Evolutionary conservation across 2,797 vertebrate genomes (phyloP).

Genomic region (Austrolebias charrua): DNA sequence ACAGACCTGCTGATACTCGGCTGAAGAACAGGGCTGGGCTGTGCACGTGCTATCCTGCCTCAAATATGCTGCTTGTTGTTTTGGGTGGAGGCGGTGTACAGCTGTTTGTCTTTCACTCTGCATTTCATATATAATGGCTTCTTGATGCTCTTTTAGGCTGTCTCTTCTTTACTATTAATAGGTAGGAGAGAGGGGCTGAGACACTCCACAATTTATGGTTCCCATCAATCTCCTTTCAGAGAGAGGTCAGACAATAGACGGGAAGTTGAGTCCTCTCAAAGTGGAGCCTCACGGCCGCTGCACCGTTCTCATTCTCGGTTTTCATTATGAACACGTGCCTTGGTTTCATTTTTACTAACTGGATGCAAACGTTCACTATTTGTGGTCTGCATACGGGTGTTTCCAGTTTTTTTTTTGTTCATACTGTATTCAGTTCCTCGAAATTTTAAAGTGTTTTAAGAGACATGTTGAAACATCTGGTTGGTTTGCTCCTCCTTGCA

Average conservation of each 20-base stretch:
- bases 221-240: conserved; percentile 10
- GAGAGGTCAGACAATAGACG: not conserved
- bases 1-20: conserved; percentile 19
- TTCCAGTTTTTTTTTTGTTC: not conserved
- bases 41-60: conserved; percentile 48
- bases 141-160: not conserved
- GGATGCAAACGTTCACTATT: conserved; percentile 22
- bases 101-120: conserved; percentile 53
- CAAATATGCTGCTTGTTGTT: conserved; percentile 40
- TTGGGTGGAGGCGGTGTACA: conserved; percentile 37
- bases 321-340: not conserved
- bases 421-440: not conserved
- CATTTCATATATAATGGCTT: conserved; percentile 28
- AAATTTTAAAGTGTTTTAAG: conserved; percentile 41
- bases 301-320: not conserved
- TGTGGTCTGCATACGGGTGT: not conserved
- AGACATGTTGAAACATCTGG: conserved; percentile 45
- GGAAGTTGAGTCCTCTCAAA: not conserved
- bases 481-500: conserved; percentile 52
- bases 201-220: not conserved
- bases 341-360: conserved; percentile 5
- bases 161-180: conserved; percentile 14
- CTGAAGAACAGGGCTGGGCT: conserved; percentile 39
- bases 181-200: conserved; percentile 2
- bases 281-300: not conserved